phyloP scores from a whole-genome alignment of 2,797 vertebrate genomes.

The Allobates femoralis region DNA sequence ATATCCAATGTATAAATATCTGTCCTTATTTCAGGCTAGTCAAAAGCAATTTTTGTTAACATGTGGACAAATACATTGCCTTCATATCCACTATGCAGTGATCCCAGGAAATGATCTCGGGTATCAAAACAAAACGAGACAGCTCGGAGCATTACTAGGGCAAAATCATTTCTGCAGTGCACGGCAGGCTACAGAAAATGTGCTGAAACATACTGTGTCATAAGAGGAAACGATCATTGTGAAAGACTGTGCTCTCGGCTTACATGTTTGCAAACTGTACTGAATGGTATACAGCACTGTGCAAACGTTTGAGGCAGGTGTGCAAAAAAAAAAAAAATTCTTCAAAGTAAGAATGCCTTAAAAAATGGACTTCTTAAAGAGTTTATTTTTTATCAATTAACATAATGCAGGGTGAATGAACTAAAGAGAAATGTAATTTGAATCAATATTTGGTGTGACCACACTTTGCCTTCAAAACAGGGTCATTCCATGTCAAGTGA shows the following conservation, averaged over 20 bases:
- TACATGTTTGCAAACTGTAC: not conserved
- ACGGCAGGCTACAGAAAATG: conserved; percentile 4
- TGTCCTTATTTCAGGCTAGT: not conserved
- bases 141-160: not conserved
- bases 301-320: too few species aligned
- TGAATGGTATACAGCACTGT: not conserved
- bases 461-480: too few species aligned
- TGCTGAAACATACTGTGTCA: not conserved
- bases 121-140: conserved; percentile 14
- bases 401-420: too few species aligned
- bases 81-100: not conserved
- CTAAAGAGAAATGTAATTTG: too few species aligned
- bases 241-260: not conserved
- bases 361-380: not conserved
- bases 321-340: too few species aligned
- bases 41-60: not conserved
- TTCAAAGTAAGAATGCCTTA: too few species aligned
- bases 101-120: not conserved
- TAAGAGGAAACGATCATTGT: not conserved
- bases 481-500: too few species aligned
- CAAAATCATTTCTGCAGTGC: not conserved
- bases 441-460: too few species aligned
- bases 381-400: too few species aligned
- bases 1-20: not conserved
- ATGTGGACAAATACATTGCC: not conserved